These are phyloP conservation scores for Venusia cambrica DNA, from an alignment of 2,888 invertebrate species.

Conservation along the genomic window DNA sequence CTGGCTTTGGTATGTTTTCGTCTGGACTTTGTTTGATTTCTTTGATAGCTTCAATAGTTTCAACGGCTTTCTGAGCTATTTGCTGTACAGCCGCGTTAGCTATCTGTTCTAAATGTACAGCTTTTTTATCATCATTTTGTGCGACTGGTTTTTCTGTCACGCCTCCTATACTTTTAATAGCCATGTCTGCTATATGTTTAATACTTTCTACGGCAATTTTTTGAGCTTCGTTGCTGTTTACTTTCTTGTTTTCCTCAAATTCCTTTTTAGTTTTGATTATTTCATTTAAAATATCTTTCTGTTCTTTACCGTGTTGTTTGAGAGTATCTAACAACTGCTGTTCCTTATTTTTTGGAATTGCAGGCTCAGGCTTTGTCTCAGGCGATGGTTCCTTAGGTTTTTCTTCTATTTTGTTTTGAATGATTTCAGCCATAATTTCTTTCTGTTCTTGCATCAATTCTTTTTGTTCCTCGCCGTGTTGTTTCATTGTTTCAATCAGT, in stretches of 20 bases:
- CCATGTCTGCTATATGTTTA: conserved; percentile 71
- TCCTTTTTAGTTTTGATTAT: conserved; percentile 80
- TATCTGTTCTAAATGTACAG: conserved; percentile 48
- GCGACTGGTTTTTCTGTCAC: conserved; percentile 58
- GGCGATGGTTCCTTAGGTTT: conserved; percentile 50
- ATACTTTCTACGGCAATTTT: conserved; percentile 76
- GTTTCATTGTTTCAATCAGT: conserved; percentile 83
- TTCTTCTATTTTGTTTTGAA: conserved; percentile 77
- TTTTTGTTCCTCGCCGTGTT: conserved; percentile 85
- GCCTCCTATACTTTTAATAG: conserved; percentile 67
- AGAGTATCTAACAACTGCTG: conserved; percentile 81
- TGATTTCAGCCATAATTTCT: conserved; percentile 81
- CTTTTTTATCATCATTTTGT: conserved; percentile 38
- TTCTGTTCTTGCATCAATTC: conserved; percentile 85
- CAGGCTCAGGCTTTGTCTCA: conserved; percentile 38
- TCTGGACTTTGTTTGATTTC: conserved; percentile 50
- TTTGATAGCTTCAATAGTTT: conserved; percentile 69
- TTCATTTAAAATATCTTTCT: conserved; percentile 83
- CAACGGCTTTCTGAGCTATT: conserved; percentile 69
- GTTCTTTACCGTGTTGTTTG: conserved; percentile 85
- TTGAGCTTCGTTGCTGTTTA: conserved; percentile 65
- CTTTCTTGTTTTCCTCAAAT: conserved; percentile 68
- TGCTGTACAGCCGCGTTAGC: conserved; percentile 67
- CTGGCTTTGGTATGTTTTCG: conserved; percentile 8
- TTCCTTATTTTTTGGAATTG: conserved; percentile 20